Conservation (phyloP, 2,888 invertebrate genomes). For the Eupithecia subumbrata region DNA sequence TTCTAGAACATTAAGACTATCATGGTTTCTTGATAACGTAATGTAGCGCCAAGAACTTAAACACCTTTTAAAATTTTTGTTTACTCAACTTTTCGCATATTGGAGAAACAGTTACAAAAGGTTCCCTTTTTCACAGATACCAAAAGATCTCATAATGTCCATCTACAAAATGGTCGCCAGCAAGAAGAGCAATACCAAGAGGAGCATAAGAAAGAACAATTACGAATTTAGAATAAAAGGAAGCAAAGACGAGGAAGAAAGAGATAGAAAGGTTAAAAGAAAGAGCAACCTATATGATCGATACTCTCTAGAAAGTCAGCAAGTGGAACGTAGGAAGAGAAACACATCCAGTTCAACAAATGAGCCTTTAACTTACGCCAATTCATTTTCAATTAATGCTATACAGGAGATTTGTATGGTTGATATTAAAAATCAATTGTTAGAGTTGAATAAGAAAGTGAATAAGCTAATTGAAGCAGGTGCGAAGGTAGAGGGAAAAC, state of each 20-base stretch:
- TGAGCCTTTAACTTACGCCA: constrained; percentile 52
- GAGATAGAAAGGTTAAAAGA: constrained; percentile 70
- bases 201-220: constrained; percentile 79
- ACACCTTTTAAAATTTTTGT: no score
- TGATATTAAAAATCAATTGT: constrained; percentile 74
- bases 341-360: constrained; percentile 61
- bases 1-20: no score
- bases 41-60: no score
- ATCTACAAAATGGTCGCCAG: constrained; percentile 90
- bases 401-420: constrained; percentile 81
- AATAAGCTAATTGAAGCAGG: constrained; percentile 72
- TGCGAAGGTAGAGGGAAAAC: constrained; percentile 66
- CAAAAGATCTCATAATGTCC: constrained; percentile 89
- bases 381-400: constrained; percentile 71
- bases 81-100: not conserved
- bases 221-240: constrained; percentile 72
- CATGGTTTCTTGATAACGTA: no score
- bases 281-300: constrained; percentile 76
- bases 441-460: constrained; percentile 72
- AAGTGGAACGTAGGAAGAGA: constrained; percentile 71
- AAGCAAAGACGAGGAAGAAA: constrained; percentile 63
- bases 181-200: constrained; percentile 83
- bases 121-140: constrained; percentile 80
- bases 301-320: constrained; percentile 73
- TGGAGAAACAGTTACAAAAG: no score